phyloP scores from a whole-genome alignment of 2,797 vertebrate species.

The Stomatorhinus walkeri region DNA sequence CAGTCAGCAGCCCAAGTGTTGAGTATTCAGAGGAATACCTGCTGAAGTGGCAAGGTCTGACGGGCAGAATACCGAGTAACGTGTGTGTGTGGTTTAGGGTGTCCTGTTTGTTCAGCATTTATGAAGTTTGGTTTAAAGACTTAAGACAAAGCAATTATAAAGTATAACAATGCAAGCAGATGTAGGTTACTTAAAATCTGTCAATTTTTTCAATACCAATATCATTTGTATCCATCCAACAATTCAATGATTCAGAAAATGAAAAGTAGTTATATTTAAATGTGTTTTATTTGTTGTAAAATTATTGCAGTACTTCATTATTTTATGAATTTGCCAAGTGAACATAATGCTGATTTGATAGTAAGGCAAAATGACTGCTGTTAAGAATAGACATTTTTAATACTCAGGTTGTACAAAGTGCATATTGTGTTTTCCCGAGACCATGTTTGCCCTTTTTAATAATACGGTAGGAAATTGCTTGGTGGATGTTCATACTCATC shows the following conservation, averaged over 20 bases:
- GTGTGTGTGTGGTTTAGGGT: not conserved
- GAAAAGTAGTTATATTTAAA: not conserved
- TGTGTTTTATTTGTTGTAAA: not conserved
- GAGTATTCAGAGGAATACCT: not conserved
- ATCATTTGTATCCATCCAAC: not conserved
- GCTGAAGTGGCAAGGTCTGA: not conserved
- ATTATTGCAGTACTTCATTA: not conserved
- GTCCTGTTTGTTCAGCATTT: not conserved
- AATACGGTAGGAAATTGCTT: not conserved
- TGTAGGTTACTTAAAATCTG: not conserved
- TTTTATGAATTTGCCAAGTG: not conserved
- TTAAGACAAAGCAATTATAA: not conserved
- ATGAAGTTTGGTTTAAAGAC: not conserved
- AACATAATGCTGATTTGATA: not conserved
- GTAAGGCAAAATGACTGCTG: not conserved
- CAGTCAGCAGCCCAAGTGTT: not conserved
- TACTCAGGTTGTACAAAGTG: not conserved
- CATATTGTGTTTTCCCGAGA: not conserved
- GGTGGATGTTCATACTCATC: not conserved
- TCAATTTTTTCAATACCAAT: not conserved
- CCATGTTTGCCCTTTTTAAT: not conserved
- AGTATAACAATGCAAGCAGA: not conserved
- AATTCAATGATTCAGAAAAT: not conserved
- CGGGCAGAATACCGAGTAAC: not conserved
- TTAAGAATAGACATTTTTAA: not conserved